Conservation (phyloP, 2,888 invertebrate species). For the Nephrotoma appendiculata region DNA sequence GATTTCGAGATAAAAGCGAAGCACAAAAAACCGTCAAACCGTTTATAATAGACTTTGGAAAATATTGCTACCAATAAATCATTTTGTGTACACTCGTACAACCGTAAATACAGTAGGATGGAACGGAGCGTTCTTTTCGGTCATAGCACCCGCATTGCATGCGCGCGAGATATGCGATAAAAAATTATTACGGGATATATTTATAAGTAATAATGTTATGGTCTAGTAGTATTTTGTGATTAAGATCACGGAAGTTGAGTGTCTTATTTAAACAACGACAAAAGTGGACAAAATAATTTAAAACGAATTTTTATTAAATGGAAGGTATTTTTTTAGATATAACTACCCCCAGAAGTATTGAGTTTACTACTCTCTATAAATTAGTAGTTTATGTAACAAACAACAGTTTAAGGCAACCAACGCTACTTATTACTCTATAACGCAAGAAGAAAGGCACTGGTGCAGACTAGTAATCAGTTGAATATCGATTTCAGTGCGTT, state of each 20-base stretch:
- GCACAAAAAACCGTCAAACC: not conserved
- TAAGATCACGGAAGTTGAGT: not conserved
- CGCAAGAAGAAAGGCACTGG: too few species aligned
- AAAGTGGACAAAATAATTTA: not conserved
- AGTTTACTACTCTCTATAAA: too few species aligned
- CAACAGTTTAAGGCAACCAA: too few species aligned
- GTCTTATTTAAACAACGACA: not conserved
- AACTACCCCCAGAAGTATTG: too few species aligned
- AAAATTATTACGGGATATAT: not conserved
- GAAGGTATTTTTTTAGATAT: too few species aligned
- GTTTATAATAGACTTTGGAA: not conserved
- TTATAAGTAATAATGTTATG: not conserved
- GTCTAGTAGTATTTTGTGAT: not conserved
- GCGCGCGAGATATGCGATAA: not conserved
- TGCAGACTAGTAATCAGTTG: too few species aligned
- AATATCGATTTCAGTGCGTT: too few species aligned
- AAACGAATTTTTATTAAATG: too few species aligned
- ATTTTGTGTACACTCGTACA: not conserved
- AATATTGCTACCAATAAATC: not conserved
- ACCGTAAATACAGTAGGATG: not conserved
- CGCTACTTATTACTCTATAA: too few species aligned
- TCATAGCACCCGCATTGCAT: not conserved
- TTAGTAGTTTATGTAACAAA: too few species aligned
- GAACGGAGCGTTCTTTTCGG: not conserved
- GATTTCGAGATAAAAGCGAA: not conserved